These are phyloP conservation scores for Ceratitis capitata DNA, from an alignment of 1,140 invertebrate species.

Conservation along the genomic window DNA sequence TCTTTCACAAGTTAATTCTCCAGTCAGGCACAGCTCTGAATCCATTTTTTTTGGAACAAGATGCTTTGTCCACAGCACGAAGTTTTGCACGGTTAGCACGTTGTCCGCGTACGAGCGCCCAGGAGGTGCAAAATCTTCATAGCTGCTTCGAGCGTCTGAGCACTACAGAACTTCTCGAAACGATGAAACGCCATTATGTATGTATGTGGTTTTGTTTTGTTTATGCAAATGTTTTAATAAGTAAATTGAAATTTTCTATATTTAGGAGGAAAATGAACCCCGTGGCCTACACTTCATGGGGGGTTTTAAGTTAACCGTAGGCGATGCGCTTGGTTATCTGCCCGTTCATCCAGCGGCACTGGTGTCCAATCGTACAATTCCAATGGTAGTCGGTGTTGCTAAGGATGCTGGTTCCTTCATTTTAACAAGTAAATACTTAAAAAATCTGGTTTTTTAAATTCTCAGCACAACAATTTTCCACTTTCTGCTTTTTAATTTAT, in stretches of 20 bases:
- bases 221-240: neutral
- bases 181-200: slow-evolving; percentile 51
- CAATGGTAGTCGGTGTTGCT: slow-evolving; percentile 52
- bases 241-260: neutral
- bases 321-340: slow-evolving; percentile 55
- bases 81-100: slow-evolving; percentile 53
- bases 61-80: slow-evolving; percentile 49
- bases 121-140: slow-evolving; percentile 43
- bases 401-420: slow-evolving; percentile 62
- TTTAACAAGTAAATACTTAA: slow-evolving; percentile 55
- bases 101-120: slow-evolving; percentile 45
- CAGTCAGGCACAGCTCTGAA: slow-evolving; percentile 62
- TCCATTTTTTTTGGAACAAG: slow-evolving; percentile 57
- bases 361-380: slow-evolving; percentile 47
- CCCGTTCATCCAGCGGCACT: slow-evolving; percentile 51
- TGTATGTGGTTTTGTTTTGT: neutral
- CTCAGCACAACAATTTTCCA: slow-evolving; percentile 12
- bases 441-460: neutral
- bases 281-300: slow-evolving; percentile 49
- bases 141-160: slow-evolving; percentile 49
- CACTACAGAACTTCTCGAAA: slow-evolving; percentile 52
- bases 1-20: slow-evolving; percentile 59
- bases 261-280: slow-evolving; percentile 47
- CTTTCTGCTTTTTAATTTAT: neutral
- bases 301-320: slow-evolving; percentile 59